phyloP scores from a whole-genome alignment of 2,797 vertebrate species.

The Schizopygopsis pylzovi region DNA sequence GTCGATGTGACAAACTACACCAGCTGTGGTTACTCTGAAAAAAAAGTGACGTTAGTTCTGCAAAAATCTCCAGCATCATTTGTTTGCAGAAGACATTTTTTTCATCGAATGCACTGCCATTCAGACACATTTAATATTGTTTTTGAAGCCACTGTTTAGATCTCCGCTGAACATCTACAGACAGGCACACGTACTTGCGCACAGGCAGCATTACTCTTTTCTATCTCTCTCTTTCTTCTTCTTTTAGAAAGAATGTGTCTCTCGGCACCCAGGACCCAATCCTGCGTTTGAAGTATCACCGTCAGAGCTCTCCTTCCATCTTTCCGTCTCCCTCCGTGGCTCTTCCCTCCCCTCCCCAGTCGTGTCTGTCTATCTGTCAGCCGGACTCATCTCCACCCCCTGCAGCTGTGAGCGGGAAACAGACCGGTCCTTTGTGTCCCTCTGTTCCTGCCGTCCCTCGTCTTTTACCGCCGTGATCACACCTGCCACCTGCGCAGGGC shows the following conservation, averaged over 20 bases:
- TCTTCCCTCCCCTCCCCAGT: slow-evolving; percentile 54
- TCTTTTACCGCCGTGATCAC: slow-evolving; percentile 75
- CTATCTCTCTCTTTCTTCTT: slow-evolving; percentile 57
- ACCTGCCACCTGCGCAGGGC: slow-evolving; percentile 80
- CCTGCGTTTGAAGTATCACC: slow-evolving; percentile 76
- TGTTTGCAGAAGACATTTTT: background rate
- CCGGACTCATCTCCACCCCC: slow-evolving; percentile 68
- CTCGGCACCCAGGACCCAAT: slow-evolving; percentile 73
- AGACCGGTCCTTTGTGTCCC: slow-evolving; percentile 77
- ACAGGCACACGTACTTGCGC: slow-evolving; percentile 67
- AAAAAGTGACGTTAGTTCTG: background rate
- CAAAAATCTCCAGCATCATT: background rate
- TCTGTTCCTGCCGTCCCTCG: slow-evolving; percentile 68
- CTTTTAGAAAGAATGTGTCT: slow-evolving; percentile 78
- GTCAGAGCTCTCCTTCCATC: slow-evolving; percentile 58
- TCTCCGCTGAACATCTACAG: background rate
- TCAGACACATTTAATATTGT: background rate
- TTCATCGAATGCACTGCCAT: background rate
- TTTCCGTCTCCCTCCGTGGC: slow-evolving; percentile 66
- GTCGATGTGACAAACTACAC: background rate
- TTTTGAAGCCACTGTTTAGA: slow-evolving; percentile 19
- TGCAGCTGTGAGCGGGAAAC: slow-evolving; percentile 77
- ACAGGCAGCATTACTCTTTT: slow-evolving; percentile 57
- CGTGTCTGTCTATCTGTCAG: slow-evolving; percentile 75
- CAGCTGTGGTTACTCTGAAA: background rate